Percentiles rank a stretch among this genome's conserved stretches.
Conservation (phyloP, 2,113 vertebrate species). For the Lynx canadensis region DNA sequence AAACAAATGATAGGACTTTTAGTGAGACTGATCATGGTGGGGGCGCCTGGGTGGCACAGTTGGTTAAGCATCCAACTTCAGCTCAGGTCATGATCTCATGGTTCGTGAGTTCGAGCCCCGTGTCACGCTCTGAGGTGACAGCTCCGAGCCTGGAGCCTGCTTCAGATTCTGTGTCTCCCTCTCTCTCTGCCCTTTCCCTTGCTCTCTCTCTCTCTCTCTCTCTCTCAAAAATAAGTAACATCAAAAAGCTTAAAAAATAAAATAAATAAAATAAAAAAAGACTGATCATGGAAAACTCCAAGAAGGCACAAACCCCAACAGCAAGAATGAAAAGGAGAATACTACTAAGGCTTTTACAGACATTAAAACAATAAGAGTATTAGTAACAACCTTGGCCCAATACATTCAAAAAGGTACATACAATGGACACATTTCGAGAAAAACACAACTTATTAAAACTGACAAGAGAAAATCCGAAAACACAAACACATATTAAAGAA, state of each 20-base stretch:
- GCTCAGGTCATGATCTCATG: too few relatives aligned
- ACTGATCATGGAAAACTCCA: neutral
- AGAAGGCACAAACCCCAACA: neutral
- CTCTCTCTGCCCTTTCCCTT: too few relatives aligned
- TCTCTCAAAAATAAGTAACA: too few relatives aligned
- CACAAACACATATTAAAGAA: neutral
- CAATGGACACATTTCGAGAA: neutral
- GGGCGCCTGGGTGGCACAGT: too few relatives aligned
- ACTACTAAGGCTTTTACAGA: neutral
- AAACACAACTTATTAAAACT: neutral
- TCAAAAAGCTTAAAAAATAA: too few relatives aligned
- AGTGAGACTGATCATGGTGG: neutral
- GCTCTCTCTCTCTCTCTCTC: too few relatives aligned
- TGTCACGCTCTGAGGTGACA: too few relatives aligned
- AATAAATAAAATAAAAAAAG: neutral
- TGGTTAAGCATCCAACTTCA: too few relatives aligned
- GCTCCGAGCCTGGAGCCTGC: too few relatives aligned
- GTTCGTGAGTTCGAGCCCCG: too few relatives aligned
- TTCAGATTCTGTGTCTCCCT: too few relatives aligned
- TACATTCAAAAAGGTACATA: neutral
- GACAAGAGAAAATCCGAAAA: slow-evolving; percentile 10
- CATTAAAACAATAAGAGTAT: neutral
- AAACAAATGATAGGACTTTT: neutral
- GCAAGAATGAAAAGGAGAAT: neutral
- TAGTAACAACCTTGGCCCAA: neutral